These are phyloP conservation scores for Bubo bubo DNA, from an alignment of 2,113 vertebrate genomes.

Conservation along the genomic window DNA sequence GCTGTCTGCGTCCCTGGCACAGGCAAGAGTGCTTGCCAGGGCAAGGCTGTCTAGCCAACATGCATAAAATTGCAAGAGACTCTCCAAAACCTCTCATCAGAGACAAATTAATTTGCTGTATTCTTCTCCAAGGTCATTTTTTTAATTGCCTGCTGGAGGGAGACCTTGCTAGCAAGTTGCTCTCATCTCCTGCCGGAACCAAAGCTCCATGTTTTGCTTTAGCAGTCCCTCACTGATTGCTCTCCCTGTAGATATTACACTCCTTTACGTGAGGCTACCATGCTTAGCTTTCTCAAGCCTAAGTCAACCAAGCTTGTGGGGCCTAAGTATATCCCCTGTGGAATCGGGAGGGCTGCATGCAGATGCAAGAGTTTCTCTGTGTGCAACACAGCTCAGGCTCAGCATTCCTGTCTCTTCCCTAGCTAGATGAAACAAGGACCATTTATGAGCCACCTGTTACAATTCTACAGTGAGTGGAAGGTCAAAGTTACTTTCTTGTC, in stretches of 20 bases:
- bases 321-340: not conserved
- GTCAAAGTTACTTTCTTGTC: not conserved
- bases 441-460: not conserved
- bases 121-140: constrained; percentile 38
- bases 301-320: not conserved
- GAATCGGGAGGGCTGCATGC: not conserved
- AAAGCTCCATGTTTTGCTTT: not conserved
- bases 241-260: not conserved
- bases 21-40: constrained; percentile 3
- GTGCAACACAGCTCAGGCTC: not conserved
- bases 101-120: constrained; percentile 19
- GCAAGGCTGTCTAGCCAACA: constrained; percentile 32
- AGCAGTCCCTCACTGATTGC: not conserved
- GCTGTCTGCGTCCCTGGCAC: not conserved
- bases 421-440: not conserved
- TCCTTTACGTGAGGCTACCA: not conserved
- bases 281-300: not conserved
- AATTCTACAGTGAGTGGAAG: not conserved
- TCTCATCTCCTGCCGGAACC: not conserved
- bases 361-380: not conserved
- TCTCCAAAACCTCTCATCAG: constrained; percentile 45
- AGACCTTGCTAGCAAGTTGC: constrained; percentile 18
- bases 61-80: constrained; percentile 2
- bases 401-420: not conserved
- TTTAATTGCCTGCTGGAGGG: constrained; percentile 20